Evolutionary conservation across 2,888 invertebrate species (phyloP), one percentile per base, ranked within the genome.

Genomic region (Drosophila yooni): DNA sequence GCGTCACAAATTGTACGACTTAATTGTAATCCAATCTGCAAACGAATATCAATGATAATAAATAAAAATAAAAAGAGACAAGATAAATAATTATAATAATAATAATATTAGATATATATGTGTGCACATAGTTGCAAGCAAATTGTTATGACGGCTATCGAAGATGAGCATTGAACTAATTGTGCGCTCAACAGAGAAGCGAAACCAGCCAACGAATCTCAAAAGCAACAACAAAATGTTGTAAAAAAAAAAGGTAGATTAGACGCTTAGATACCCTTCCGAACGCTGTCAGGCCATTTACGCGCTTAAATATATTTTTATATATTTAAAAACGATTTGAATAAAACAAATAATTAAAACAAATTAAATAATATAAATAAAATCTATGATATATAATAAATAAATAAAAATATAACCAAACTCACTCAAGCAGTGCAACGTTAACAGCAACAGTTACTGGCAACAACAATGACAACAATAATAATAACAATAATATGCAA

Each of bases 121-220:
- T 69, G 46, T 54, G 60, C 25, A 48, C 50, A 46, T 59, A 57
- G 65, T 69, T 70, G 56, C 38, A 36, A 69, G 66, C 86, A 86
- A 88, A 81, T 88, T 83, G 83, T 81, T 86, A 72, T 88, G 81
- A 68, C 84, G 79, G 56, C 50, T 69, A 63, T 40, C 63, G 38
- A 38, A 70, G 81, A 70, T 85, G 83, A 88, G 85, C 88, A 83
- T 89, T 89, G 87, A 88, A 88, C 89, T 80, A 82, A 87, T 87
- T 87, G 88, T 85, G 80, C 87, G 81, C 89, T 89, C 86, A 88
- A 88, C 74, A 74, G 82, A 67, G 76, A 73, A 89, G 64, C 79
- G 62, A 69, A 79, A 68, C 43, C 66, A 78, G 59, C 51, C 61
- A 71, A 52, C 60, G 64, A 64, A 74, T 87, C 77, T 74, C 38